Percentiles rank a stretch among this genome's conserved stretches.
phyloP scores from a whole-genome alignment of 2,888 invertebrate genomes.

The Oligia latruncula region DNA sequence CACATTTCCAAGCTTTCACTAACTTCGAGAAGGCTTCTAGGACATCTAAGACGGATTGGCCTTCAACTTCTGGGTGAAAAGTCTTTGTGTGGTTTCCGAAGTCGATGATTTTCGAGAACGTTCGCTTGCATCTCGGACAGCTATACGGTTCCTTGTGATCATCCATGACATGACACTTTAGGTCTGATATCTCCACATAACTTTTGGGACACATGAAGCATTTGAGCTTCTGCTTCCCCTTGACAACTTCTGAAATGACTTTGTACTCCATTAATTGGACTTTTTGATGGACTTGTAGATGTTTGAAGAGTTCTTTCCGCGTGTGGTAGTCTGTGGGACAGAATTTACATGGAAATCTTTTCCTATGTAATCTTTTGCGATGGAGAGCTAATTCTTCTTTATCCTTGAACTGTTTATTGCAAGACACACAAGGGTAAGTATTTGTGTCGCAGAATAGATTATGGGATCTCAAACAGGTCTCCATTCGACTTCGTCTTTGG shows the following conservation, averaged over 20 bases:
- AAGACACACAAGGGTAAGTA: conserved; percentile 78
- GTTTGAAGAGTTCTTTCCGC: conserved; percentile 84
- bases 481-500: conserved; percentile 82
- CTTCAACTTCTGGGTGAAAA: conserved; percentile 82
- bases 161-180: conserved; percentile 85
- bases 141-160: conserved; percentile 83
- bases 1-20: conserved; percentile 87
- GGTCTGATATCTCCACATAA: conserved; percentile 79
- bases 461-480: conserved; percentile 84
- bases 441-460: conserved; percentile 72
- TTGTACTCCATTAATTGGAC: conserved; percentile 87
- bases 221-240: conserved; percentile 82
- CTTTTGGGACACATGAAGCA: conserved; percentile 84
- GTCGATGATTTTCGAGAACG: conserved; percentile 82
- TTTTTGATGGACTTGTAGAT: conserved; percentile 85
- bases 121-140: conserved; percentile 81
- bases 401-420: conserved; percentile 80
- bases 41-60: conserved; percentile 83
- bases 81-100: conserved; percentile 84
- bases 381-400: conserved; percentile 81
- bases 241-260: conserved; percentile 84
- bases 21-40: conserved; percentile 85
- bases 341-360: conserved; percentile 86
- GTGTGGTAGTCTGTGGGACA: conserved; percentile 87
- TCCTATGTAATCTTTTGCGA: conserved; percentile 81